phyloP scores from a whole-genome alignment of 2,113 vertebrate species.

The Notothenia rossii region DNA sequence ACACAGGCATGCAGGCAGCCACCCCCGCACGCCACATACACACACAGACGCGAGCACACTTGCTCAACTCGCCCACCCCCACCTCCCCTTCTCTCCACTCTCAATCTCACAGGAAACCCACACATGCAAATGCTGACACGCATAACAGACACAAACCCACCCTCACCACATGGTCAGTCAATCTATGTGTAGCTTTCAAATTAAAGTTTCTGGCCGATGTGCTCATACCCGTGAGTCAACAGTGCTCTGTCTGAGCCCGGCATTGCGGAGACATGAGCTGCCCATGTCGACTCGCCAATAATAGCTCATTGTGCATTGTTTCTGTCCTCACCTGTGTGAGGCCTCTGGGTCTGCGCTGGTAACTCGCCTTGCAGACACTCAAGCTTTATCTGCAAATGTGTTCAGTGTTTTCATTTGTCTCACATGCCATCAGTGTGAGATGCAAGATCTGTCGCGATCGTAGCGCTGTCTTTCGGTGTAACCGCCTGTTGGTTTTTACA shows the following conservation, averaged over 20 bases:
- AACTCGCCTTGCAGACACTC: neutral
- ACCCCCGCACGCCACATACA: slow-evolving; percentile 64
- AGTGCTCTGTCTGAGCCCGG: neutral
- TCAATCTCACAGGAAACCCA: slow-evolving; percentile 75
- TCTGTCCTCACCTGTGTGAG: slow-evolving; percentile 46
- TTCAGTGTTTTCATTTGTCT: slow-evolving; percentile 2
- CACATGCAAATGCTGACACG: slow-evolving; percentile 68
- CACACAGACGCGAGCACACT: slow-evolving; percentile 47
- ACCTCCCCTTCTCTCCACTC: slow-evolving; percentile 36
- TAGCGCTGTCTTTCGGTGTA: neutral
- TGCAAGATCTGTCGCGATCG: neutral
- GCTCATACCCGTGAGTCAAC: slow-evolving; percentile 48
- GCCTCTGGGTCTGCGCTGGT: slow-evolving; percentile 4
- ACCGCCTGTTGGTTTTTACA: neutral
- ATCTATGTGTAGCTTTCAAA: slow-evolving; percentile 35
- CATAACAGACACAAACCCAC: slow-evolving; percentile 39
- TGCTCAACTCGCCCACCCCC: slow-evolving; percentile 19
- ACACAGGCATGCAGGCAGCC: slow-evolving; percentile 67
- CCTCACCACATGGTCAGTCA: slow-evolving; percentile 32
- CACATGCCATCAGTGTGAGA: neutral
- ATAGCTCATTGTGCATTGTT: slow-evolving; percentile 26
- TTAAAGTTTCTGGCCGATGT: slow-evolving; percentile 9
- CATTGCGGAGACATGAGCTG: slow-evolving; percentile 22
- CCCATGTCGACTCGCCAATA: slow-evolving; percentile 12
- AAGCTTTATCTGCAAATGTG: slow-evolving; percentile 6